These are phyloP conservation scores for Chrysolophus pictus DNA, from an alignment of 2,797 vertebrate genomes.

Conservation along the genomic window DNA sequence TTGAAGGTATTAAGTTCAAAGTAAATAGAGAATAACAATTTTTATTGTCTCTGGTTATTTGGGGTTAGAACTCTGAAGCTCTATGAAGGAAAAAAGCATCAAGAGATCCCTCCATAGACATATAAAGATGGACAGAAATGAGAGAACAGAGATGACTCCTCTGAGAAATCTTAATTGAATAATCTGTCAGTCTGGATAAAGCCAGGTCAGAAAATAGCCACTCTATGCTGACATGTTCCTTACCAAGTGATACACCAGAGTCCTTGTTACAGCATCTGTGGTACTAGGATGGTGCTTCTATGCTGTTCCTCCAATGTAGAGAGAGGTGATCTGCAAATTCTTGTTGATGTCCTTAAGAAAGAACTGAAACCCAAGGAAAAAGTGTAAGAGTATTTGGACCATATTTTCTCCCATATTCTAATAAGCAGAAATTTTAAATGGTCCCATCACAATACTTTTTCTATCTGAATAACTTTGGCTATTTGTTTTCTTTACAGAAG, in stretches of 20 bases:
- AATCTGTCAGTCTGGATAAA: not conserved
- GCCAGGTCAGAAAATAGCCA: not conserved
- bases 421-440: not conserved
- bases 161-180: not conserved
- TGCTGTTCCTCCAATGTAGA: not conserved
- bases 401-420: not conserved
- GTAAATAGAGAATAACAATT: not conserved
- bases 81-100: not conserved
- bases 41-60: not conserved
- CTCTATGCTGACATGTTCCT: not conserved
- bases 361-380: not conserved
- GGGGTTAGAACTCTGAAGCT: not conserved
- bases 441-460: not conserved
- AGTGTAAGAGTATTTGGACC: not conserved
- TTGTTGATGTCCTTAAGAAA: not conserved
- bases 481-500: not conserved
- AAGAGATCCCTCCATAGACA: not conserved
- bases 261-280: not conserved
- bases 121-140: not conserved
- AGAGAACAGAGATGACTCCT: not conserved
- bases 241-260: not conserved
- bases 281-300: not conserved
- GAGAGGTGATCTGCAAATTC: not conserved
- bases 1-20: not conserved
- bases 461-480: not conserved